Conservation (phyloP, 2,113 vertebrate species). For the Mystacornis crossleyi region DNA sequence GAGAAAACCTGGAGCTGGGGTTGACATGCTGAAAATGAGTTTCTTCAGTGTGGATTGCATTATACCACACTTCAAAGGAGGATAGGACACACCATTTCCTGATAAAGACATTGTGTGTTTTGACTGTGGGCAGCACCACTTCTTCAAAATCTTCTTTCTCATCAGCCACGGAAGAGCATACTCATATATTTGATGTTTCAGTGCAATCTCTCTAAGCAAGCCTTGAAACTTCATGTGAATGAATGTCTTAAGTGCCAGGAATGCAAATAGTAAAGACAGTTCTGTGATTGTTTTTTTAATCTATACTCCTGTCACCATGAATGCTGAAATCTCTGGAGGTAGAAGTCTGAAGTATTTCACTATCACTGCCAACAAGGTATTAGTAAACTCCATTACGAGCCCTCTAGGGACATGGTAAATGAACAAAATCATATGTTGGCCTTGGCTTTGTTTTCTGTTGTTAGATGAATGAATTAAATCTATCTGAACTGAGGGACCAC, state of each 20-base stretch:
- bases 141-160: neutral
- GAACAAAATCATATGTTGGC: conserved; percentile 4
- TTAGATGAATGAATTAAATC: conserved; percentile 33
- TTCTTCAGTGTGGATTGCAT: neutral
- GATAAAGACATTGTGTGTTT: neutral
- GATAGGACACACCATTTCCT: neutral
- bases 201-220: neutral
- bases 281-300: neutral
- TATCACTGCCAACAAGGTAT: conserved; percentile 23
- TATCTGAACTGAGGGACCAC: neutral
- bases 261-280: conserved; percentile 13
- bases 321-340: conserved; percentile 22
- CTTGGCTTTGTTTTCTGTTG: conserved; percentile 21
- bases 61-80: neutral
- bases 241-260: neutral
- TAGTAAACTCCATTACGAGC: conserved; percentile 24
- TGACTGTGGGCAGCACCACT: neutral
- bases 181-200: neutral
- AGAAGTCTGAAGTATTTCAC: conserved; percentile 11
- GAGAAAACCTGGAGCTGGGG: neutral
- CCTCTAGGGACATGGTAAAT: neutral
- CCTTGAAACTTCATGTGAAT: neutral
- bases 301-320: neutral
- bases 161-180: neutral
- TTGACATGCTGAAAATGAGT: neutral